Base-by-base conservation (phyloP, 2,113 vertebrate genomes). In the Osmerus mordax region DNA sequence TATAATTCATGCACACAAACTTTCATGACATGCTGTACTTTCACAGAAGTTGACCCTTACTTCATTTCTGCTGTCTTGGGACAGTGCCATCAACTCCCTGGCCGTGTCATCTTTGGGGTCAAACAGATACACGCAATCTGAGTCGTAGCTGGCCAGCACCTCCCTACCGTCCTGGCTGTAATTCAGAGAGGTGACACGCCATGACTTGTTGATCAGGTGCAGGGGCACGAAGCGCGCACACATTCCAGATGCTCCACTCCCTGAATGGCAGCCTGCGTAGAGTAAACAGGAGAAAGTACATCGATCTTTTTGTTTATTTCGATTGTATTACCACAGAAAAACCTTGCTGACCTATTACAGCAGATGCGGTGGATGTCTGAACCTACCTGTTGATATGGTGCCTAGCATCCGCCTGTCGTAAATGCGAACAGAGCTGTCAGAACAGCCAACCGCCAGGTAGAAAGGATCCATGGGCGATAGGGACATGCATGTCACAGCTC, bases 341-440 rank as follows among this genome's bases (percentile, higher is more conserved):
- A 1, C 41, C 41, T 12, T 47, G 7, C 41, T 47, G 41, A 12
- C 8, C 41, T n/a, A 5, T 18, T 4, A 1, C 54, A 56, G 53
- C 53, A 54, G 12, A 61, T 13, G 59, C 36, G 29, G 62, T 36
- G 62, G 5, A 47, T 47, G 9, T 47, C 41, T 12, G 41, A 47
- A 47, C 29, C 11, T 67, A 94, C 93, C 92, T 89, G 92, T 93
- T 59, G 93, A 93, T 86, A 92, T 91, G 32, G 94, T 95, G 32
- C 93, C 93, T 69, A 95, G 92, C 93, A 94, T 94, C 52, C 94
- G 86, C 1, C 94, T 88, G 77, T 95, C 94, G 65, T 94, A 94
- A 82, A 94, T 94, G 72, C 93, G 91, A 61, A 95, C 94, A 25
- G 94, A 94, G 88, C 94, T 94, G 83, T 95, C 94, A 32, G 94